phyloP scores from a whole-genome alignment of 2,888 invertebrate genomes.

The Dolichopus griseipennis region DNA sequence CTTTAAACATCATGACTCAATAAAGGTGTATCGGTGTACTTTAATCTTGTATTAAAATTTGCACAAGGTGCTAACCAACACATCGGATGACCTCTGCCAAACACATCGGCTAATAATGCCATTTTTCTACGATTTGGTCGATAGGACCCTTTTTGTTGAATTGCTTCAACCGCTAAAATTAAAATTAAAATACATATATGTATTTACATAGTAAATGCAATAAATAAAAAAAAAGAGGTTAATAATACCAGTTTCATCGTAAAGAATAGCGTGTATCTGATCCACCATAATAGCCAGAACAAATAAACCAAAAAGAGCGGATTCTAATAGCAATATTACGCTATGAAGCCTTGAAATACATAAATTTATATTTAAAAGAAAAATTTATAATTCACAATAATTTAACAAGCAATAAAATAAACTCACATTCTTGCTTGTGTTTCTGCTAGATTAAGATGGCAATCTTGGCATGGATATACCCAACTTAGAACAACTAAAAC shows the following conservation, averaged over 20 bases:
- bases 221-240: neutral
- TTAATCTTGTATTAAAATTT: slow-evolving; percentile 41
- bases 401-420: too few relatives aligned
- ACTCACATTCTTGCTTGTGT: slow-evolving; percentile 69
- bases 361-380: too few relatives aligned
- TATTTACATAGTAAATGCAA: neutral
- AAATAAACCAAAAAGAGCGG: slow-evolving; percentile 78
- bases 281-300: slow-evolving; percentile 79
- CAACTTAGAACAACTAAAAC: slow-evolving; percentile 63
- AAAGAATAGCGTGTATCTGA: slow-evolving; percentile 73
- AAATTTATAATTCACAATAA: too few relatives aligned
- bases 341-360: slow-evolving; percentile 84
- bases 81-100: slow-evolving; percentile 62
- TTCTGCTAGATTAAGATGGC: slow-evolving; percentile 54
- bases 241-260: slow-evolving; percentile 58
- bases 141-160: slow-evolving; percentile 58
- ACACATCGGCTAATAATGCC: slow-evolving; percentile 64
- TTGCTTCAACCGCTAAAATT: slow-evolving; percentile 57
- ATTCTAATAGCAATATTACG: slow-evolving; percentile 70
- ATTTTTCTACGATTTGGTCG: slow-evolving; percentile 56
- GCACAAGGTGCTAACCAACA: slow-evolving; percentile 66
- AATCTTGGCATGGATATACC: slow-evolving; percentile 60
- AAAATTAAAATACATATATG: neutral
- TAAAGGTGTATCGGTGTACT: slow-evolving; percentile 40
- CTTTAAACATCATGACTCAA: slow-evolving; percentile 41